Conservation (phyloP, 2,113 vertebrate genomes). For the Ciconia stormi region DNA sequence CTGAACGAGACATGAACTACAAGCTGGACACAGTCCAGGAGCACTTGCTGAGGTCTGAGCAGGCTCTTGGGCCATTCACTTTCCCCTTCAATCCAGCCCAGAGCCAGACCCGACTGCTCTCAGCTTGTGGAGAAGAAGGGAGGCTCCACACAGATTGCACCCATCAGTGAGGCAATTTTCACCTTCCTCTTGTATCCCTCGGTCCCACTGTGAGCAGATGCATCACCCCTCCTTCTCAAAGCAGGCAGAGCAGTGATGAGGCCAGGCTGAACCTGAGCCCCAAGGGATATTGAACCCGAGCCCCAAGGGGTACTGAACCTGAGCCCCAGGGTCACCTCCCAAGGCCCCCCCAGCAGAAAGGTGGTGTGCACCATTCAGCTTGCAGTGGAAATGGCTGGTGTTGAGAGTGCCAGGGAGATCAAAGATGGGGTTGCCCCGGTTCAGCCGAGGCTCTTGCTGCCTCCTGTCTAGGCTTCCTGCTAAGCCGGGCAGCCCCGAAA, state of each 20-base stretch:
- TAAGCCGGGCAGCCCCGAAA: slow-evolving; percentile 60
- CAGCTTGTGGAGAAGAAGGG: not conserved
- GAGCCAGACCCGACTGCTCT: not conserved
- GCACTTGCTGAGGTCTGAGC: not conserved
- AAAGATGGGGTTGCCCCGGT: slow-evolving; percentile 84
- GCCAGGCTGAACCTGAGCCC: not conserved
- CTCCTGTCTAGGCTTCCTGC: slow-evolving; percentile 75
- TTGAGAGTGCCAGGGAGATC: slow-evolving; percentile 83
- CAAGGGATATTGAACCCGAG: not conserved
- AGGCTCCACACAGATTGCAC: not conserved
- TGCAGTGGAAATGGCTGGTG: slow-evolving; percentile 72
- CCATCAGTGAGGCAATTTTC: not conserved
- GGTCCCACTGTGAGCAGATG: not conserved
- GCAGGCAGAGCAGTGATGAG: not conserved
- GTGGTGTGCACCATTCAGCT: slow-evolving; percentile 80
- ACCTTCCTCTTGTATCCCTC: not conserved
- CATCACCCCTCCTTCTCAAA: not conserved
- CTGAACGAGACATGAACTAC: not conserved
- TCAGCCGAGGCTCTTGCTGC: slow-evolving; percentile 73
- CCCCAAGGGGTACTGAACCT: not conserved
- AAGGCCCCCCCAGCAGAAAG: not conserved
- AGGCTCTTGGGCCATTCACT: not conserved
- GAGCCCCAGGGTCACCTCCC: not conserved
- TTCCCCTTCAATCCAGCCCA: not conserved
- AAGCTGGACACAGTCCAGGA: not conserved